A percentile compares a stretch with the other conserved stretches of the same genome.
phyloP scores from a whole-genome alignment of 2,797 vertebrate species.

The Sphenodon punctatus region DNA sequence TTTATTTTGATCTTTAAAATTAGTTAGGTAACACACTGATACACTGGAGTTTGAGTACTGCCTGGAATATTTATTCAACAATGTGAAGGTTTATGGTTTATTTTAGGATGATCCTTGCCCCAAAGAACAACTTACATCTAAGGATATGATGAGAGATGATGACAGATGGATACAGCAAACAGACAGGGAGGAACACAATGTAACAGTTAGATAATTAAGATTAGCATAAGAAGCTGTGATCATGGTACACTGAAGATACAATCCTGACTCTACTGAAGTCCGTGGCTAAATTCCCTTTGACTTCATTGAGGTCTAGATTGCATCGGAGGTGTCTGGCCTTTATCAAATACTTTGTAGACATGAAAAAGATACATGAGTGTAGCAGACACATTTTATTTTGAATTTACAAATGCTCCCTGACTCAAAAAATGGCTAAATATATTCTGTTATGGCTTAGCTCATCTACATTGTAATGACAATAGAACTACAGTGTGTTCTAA shows the following conservation, averaged over 20 bases:
- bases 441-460: constrained; percentile 10
- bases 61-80: too few species aligned
- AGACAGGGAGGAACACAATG: constrained; percentile 42
- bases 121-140: constrained; percentile 3
- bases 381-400: neutral
- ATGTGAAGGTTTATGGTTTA: too few species aligned
- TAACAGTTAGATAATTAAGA: constrained; percentile 25
- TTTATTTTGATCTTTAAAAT: too few species aligned
- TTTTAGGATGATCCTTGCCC: constrained; percentile 26
- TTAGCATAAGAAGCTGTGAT: constrained; percentile 38
- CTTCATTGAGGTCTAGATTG: too few species aligned
- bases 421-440: constrained; percentile 1
- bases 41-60: too few species aligned
- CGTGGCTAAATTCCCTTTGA: too few species aligned
- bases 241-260: too few species aligned
- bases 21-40: too few species aligned
- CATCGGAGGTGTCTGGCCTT: neutral
- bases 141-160: constrained; percentile 19
- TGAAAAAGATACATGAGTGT: constrained; percentile 7
- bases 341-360: constrained; percentile 21
- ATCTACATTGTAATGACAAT: constrained; percentile 6
- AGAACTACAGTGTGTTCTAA: constrained; percentile 25
- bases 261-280: too few species aligned
- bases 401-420: neutral
- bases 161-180: constrained; percentile 54